Conservation (phyloP, 2,113 vertebrate genomes). For the Peromyscus leucopus region DNA sequence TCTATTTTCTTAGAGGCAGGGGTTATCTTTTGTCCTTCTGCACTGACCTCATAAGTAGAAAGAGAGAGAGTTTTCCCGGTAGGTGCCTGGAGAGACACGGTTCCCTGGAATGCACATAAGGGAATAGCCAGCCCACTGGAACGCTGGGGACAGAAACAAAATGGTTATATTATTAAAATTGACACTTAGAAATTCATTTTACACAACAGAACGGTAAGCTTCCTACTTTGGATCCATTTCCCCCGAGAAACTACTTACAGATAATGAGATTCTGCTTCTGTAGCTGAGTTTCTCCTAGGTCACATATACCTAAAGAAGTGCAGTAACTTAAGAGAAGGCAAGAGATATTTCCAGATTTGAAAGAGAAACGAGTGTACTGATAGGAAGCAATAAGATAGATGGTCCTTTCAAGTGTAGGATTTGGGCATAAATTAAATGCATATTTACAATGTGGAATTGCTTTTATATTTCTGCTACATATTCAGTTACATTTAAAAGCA, state of each 20-base stretch:
- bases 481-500: conserved; percentile 24
- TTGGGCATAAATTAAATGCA: not conserved
- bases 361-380: not conserved
- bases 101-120: conserved; percentile 97
- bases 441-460: conserved; percentile 1
- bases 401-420: conserved; percentile 21
- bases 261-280: not conserved
- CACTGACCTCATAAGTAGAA: conserved; percentile 98
- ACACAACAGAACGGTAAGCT: not conserved
- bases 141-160: conserved; percentile 87
- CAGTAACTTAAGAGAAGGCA: not conserved
- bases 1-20: conserved; percentile 94
- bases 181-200: not conserved
- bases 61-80: conserved; percentile 96
- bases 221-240: not conserved
- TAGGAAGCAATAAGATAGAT: not conserved
- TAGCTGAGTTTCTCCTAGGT: not conserved
- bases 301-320: conserved; percentile 16
- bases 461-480: conserved; percentile 44
- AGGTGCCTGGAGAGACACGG: conserved; percentile 96
- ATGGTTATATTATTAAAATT: not conserved
- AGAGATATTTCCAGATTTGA: not conserved
- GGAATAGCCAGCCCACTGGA: conserved; percentile 92
- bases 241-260: conserved; percentile 36
- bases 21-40: conserved; percentile 94